These are phyloP conservation scores for Plusia festucae DNA, from an alignment of 2,888 invertebrate species.

Conservation along the genomic window DNA sequence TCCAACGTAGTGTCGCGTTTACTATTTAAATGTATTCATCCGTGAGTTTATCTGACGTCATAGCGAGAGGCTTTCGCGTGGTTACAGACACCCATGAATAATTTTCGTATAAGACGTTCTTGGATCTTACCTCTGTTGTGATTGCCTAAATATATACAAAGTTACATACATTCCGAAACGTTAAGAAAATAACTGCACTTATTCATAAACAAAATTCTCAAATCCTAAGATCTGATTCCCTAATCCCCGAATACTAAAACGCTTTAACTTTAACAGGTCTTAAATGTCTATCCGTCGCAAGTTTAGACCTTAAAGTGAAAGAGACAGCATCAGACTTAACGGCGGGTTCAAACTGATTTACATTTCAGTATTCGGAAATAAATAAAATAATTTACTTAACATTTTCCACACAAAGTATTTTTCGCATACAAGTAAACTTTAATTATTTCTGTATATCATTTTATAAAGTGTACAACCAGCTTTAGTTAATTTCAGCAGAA, in stretches of 20 bases:
- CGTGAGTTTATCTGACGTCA: slow-evolving; percentile 86
- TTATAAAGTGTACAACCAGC: slow-evolving; percentile 19
- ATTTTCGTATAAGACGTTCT: slow-evolving; percentile 80
- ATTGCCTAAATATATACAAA: slow-evolving; percentile 50
- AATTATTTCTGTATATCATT: background rate
- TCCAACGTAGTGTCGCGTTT: slow-evolving; percentile 85
- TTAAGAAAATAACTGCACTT: too few relatives aligned
- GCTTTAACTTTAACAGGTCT: too few relatives aligned
- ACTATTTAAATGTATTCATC: slow-evolving; percentile 90
- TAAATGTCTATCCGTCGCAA: too few relatives aligned
- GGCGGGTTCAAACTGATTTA: too few relatives aligned
- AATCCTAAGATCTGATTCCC: too few relatives aligned
- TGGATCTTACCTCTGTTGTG: slow-evolving; percentile 55
- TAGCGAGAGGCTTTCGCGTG: slow-evolving; percentile 83
- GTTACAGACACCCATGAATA: slow-evolving; percentile 80
- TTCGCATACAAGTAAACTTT: background rate
- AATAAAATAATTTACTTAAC: background rate
- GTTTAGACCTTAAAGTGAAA: too few relatives aligned
- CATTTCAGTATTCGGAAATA: too few relatives aligned
- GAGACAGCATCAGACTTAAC: too few relatives aligned
- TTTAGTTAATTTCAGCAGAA: slow-evolving; percentile 36
- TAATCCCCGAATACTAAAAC: too few relatives aligned
- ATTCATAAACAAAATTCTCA: slow-evolving; percentile 34
- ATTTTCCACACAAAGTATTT: background rate
- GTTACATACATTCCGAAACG: slow-evolving; percentile 30